Evolutionary conservation across 2,797 vertebrate genomes (phyloP), one percentile per base, ranked within the genome.

Genomic region (Tragopan temminckii): DNA sequence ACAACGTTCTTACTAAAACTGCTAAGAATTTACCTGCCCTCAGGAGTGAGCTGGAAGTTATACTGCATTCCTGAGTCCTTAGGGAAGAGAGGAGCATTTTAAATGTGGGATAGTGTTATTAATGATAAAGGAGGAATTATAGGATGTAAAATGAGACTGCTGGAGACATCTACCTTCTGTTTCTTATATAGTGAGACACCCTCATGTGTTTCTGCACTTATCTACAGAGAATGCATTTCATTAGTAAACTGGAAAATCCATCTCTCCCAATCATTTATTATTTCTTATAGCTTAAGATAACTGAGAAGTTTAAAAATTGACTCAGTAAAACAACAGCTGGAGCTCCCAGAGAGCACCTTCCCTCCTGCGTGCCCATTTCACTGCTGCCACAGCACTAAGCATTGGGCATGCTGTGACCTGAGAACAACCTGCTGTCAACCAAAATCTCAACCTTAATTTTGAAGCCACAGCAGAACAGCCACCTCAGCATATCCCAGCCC

Each of bases 321-420:
- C 53, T 48, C 20, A 14, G 24, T 46, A 71, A 67, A 33, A 5
- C 15, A n/a, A 6, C 40, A 55, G 57, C 18, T 15, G 40, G 50
- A 29, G 15, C 16, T 40, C 52, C 25, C 57, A 23, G 10, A 2
- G 4, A 5, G 25, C 35, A 45, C 17, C 5, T 25, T 48, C 66
- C 8, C 23, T 21, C 25, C 31, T 6, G 11, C 0, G 0, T 31
- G 61, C 19, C 70, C 19, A 9, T 52, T 29, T 9, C 27, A 52
- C 27, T 29, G 13, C 64, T 46, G 5, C 11, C 1, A 40, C 3
- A 1, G 13, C 4, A 11, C 27, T 9, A 1, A 55, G 45, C 31
- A 5, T 29, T 0, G 8, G 20, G 7, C 31, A 1, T 0, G 24
- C 66, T 24, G 48, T 29, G 16, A 27, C 36, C 24, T 5, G 25